Evolutionary conservation across 2,113 vertebrate species (phyloP).

Genomic region (chimpanzee (Pan troglodytes)): DNA sequence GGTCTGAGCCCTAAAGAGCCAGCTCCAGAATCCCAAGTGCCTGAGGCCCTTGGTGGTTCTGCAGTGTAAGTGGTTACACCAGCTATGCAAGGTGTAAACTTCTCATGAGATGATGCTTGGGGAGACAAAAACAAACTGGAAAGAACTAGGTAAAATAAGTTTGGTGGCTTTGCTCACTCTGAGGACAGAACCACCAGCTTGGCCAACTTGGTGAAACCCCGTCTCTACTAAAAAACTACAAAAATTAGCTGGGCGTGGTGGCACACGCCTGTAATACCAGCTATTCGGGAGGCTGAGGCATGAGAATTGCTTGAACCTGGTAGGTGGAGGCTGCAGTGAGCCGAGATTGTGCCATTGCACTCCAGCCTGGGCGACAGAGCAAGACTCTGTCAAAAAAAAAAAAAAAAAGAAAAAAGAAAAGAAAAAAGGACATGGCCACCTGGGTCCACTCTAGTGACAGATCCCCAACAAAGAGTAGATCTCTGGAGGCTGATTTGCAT

Average conservation of each 20-base stretch:
- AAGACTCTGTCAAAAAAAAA: no score
- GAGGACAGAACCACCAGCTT: slow-evolving; percentile 87
- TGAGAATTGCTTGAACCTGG: no score
- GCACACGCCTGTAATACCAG: no score
- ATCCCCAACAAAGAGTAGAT: slow-evolving; percentile 78
- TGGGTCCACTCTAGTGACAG: slow-evolving; percentile 75
- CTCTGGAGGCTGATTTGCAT: slow-evolving; percentile 74
- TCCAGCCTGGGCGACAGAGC: no score
- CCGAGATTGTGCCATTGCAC: no score
- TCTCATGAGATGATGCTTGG: slow-evolving; percentile 85
- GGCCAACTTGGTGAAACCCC: no score
- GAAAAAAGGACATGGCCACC: slow-evolving; percentile 53
- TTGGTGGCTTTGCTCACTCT: slow-evolving; percentile 98
- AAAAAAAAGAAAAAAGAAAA: no score
- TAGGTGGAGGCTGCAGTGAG: no score
- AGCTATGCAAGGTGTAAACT: slow-evolving; percentile 80
- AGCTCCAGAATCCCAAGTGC: slow-evolving; percentile 60
- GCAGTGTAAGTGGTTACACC: slow-evolving; percentile 91
- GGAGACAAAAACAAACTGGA: slow-evolving; percentile 84
- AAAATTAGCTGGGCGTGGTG: no score
- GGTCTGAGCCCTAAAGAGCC: slow-evolving; percentile 85
- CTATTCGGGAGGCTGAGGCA: no score
- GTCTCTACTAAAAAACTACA: no score
- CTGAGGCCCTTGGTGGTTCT: slow-evolving; percentile 87
- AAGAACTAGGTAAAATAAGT: slow-evolving; percentile 94